A percentile compares a stretch with the other conserved stretches of the same genome.
phyloP scores from a whole-genome alignment of 2,888 invertebrate genomes.

The Saturnia pavonia region DNA sequence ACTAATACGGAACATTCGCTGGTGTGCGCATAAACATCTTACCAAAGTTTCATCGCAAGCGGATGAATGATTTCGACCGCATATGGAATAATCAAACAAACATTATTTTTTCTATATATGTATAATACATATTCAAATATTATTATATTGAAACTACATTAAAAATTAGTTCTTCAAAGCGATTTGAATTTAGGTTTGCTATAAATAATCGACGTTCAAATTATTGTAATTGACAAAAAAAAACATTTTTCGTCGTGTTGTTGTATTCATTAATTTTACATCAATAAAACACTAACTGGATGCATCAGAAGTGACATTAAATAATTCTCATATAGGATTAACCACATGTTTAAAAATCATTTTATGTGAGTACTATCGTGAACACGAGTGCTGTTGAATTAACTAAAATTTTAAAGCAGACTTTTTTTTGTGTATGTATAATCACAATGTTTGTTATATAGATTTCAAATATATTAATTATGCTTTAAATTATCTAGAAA shows the following conservation, averaged over 20 bases:
- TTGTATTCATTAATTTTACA: neutral
- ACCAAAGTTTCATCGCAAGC: no score
- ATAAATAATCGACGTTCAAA: neutral
- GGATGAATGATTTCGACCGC: no score
- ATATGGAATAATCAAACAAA: no score
- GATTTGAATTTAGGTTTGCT: neutral
- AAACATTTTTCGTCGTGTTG: neutral
- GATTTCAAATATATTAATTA: no score
- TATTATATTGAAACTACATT: neutral
- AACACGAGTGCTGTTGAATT: constrained; percentile 26
- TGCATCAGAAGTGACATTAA: constrained; percentile 51
- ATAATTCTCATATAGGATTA: constrained; percentile 37
- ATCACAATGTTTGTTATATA: no score
- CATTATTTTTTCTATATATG: no score
- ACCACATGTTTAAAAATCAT: constrained; percentile 33
- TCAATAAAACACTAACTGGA: constrained; percentile 40
- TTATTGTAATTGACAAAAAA: neutral
- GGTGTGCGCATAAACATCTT: no score
- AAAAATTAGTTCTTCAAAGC: neutral
- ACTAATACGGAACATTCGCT: no score
- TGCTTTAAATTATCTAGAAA: no score
- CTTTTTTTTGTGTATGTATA: neutral
- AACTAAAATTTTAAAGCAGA: neutral
- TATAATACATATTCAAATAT: no score
- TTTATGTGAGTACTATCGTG: constrained; percentile 41